Evolutionary conservation across 2,797 vertebrate species (phyloP).

Genomic region (Bothrops alternatus): DNA sequence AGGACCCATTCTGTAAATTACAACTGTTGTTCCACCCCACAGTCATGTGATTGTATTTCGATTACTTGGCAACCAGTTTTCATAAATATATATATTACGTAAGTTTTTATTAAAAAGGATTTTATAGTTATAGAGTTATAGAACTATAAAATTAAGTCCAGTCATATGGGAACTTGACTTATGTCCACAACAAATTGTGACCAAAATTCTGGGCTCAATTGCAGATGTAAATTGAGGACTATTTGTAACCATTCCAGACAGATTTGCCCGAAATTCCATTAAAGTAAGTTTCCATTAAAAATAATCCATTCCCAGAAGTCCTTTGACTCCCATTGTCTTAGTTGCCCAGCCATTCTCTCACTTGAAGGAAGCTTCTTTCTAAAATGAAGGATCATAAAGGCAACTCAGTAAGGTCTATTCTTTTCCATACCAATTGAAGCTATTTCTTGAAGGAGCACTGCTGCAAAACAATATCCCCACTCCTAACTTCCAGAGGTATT

Average conservation of each 20-base stretch:
- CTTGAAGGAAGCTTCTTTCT: not conserved
- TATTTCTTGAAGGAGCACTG: not conserved
- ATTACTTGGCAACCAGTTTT: not conserved
- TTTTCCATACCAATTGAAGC: not conserved
- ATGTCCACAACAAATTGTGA: not conserved
- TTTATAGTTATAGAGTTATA: not conserved
- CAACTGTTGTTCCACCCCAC: not conserved
- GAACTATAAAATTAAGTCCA: not conserved
- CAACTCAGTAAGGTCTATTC: not conserved
- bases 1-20: not conserved
- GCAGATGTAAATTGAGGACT: not conserved
- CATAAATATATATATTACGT: not conserved
- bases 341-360: not conserved
- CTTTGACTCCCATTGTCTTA: not conserved
- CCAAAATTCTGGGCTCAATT: not conserved
- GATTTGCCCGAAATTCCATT: not conserved
- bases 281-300: not conserved
- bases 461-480: not conserved
- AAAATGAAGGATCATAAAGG: not conserved
- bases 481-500: not conserved
- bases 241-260: not conserved
- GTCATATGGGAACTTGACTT: not conserved
- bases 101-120: not conserved
- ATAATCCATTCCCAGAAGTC: not conserved
- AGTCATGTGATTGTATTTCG: not conserved